Percentiles rank a stretch among this genome's conserved stretches.
Conservation (phyloP, 2,797 vertebrate species). For the Artibeus jamaicensis region DNA sequence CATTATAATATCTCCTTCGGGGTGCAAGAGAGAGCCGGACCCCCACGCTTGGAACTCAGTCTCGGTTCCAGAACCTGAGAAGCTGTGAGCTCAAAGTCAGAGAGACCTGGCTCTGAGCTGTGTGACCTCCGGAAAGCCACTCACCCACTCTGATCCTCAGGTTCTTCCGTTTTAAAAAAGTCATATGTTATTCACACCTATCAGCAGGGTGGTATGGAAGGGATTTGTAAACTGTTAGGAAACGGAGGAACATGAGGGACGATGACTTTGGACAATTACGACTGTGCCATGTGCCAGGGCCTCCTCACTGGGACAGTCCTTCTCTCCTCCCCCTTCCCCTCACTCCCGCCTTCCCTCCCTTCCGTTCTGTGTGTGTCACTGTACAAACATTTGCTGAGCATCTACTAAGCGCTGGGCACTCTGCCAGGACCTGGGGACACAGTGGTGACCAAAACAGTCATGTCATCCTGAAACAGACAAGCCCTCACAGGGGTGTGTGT, state of each 20-base stretch:
- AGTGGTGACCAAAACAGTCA: not conserved
- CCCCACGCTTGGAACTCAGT: not conserved
- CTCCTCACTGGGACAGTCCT: not conserved
- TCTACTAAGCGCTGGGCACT: not conserved
- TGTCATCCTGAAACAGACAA: not conserved
- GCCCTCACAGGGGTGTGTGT: not conserved
- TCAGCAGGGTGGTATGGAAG: not conserved
- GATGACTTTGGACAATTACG: not conserved
- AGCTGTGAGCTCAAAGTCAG: not conserved
- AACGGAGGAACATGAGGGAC: not conserved
- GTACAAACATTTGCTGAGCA: not conserved
- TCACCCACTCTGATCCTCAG: not conserved
- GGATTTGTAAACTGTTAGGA: not conserved
- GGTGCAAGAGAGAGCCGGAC: not conserved
- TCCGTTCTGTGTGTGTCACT: not conserved
- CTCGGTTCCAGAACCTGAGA: not conserved
- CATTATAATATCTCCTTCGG: not conserved
- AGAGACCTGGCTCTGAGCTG: not conserved
- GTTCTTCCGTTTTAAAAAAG: not conserved
- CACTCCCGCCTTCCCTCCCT: not conserved
- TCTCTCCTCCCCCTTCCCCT: not conserved
- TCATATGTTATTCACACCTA: not conserved
- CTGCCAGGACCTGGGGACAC: not conserved
- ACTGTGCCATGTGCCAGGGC: too few relatives aligned
- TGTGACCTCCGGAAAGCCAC: not conserved